Conservation (phyloP, 1,140 invertebrate species). For the Diabrotica undecimpunctata region DNA sequence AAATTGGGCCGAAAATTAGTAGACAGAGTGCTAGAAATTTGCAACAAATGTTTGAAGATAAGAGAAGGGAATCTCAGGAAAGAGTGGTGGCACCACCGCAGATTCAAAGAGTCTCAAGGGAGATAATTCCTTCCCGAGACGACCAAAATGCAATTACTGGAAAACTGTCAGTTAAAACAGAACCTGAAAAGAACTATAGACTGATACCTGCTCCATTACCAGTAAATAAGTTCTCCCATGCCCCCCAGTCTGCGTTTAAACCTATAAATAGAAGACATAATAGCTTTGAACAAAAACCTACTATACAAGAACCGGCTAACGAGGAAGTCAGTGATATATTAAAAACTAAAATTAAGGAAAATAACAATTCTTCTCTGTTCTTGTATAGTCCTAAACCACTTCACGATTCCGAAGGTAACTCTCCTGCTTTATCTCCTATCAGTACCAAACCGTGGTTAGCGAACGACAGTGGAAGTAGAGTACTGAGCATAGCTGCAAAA, state of each 20-base stretch:
- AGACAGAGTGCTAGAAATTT: slow-evolving; percentile 45
- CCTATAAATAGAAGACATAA: slow-evolving; percentile 45
- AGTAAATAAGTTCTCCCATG: slow-evolving; percentile 68
- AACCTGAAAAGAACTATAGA: slow-evolving; percentile 41
- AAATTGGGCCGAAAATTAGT: slow-evolving; percentile 45
- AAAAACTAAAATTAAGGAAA: slow-evolving; percentile 29
- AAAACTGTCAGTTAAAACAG: slow-evolving; percentile 48
- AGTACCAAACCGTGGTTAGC: slow-evolving; percentile 44
- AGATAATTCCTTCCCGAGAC: neutral
- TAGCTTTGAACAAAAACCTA: slow-evolving; percentile 24
- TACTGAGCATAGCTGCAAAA: slow-evolving; percentile 45
- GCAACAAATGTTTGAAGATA: slow-evolving; percentile 46
- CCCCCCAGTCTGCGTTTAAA: slow-evolving; percentile 67
- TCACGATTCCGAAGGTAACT: slow-evolving; percentile 9
- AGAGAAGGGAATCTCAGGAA: slow-evolving; percentile 44
- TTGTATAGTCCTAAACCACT: slow-evolving; percentile 36
- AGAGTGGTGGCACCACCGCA: slow-evolving; percentile 5
- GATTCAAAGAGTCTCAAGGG: neutral
- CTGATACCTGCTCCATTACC: slow-evolving; percentile 54
- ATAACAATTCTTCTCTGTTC: slow-evolving; percentile 38
- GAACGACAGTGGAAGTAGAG: slow-evolving; percentile 44
- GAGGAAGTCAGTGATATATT: slow-evolving; percentile 19
- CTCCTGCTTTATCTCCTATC: slow-evolving; percentile 23
- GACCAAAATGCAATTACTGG: slow-evolving; percentile 44
- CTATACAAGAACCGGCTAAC: slow-evolving; percentile 13